Base-by-base conservation (phyloP, 1,140 invertebrate species). In the Drosophila littoralis region DNA sequence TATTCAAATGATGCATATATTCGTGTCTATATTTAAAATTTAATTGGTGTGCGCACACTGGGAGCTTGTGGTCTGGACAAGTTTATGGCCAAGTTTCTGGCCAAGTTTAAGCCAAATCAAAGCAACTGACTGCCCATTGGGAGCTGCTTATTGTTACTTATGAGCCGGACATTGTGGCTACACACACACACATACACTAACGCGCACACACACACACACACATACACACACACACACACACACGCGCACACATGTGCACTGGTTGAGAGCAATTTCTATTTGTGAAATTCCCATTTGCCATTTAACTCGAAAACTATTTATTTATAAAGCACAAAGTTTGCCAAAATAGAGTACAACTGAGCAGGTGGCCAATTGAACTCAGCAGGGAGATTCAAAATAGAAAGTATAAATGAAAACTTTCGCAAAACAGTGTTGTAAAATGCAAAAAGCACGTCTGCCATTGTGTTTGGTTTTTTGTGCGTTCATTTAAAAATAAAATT, bases 261-360 rank as follows among this genome's bases (percentile, higher is more conserved):
- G 51, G 38, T 58, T 66, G 54, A 72, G 58, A 72, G 52, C 63
- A 43, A 46, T 58, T 66, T 65, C 42, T 58, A 57, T 58, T 58
- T 45, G 32, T 15, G 10, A 40, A 52, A 63, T 63, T 65, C 45
- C 52, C 51, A 71, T 52, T 45, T 71, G 68, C 17, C 51, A 42
- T 57, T 65, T 51, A 65, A 55, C 32, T 69, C 42, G 42, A 50
- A 70, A 70, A 65, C 61, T 64, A 69, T 61, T 67, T 58, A 50
- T 33, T 42, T 46, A 40, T n/a, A 33, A 13, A 35, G 38, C 59
- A 65, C 38, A 65, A 57, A 65, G 51, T 57, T 65, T 28, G 22
- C 48, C 48, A 50, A 51, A 54, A 40, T 35, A 12, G n/a, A 50
- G 50, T 35, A 32, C 64, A 67, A 10, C 10, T 15, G 48, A 65